Percentiles rank a stretch among this genome's conserved stretches.
Conservation (phyloP, 2,888 invertebrate genomes). For the Lysandra bellargus region DNA sequence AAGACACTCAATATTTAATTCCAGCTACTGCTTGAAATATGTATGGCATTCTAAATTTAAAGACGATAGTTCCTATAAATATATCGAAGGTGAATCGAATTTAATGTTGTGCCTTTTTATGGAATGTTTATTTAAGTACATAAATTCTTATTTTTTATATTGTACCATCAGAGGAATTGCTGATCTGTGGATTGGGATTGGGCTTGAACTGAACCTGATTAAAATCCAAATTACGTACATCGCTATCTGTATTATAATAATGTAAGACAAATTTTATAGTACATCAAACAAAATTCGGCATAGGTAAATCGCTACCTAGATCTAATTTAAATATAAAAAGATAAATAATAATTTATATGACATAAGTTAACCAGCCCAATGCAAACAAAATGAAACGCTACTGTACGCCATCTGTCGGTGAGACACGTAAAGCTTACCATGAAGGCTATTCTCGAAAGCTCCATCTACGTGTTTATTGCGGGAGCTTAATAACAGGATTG, state of each 20-base stretch:
- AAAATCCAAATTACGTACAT: background rate
- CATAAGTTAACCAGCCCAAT: background rate
- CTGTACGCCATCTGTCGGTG: background rate
- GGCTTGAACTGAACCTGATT: background rate
- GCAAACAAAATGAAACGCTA: background rate
- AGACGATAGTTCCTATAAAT: background rate
- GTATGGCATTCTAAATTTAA: background rate
- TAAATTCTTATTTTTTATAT: background rate
- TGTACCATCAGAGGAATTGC: background rate
- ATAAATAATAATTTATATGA: background rate
- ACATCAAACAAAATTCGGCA: too few relatives aligned
- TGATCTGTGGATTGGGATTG: background rate
- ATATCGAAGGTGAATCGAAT: background rate
- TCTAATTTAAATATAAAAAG: too few relatives aligned
- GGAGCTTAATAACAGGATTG: background rate
- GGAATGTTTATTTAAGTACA: background rate
- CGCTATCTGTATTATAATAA: background rate
- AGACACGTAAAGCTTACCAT: background rate
- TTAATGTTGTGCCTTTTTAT: background rate
- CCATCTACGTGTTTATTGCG: background rate
- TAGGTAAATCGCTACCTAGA: too few relatives aligned
- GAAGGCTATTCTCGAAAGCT: background rate
- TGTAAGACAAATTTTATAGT: too few relatives aligned
- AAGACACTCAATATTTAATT: constrained; percentile 14
- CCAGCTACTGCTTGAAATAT: background rate